These are phyloP conservation scores for Bombus pascuorum DNA, from an alignment of 1,140 invertebrate species.

Conservation along the genomic window DNA sequence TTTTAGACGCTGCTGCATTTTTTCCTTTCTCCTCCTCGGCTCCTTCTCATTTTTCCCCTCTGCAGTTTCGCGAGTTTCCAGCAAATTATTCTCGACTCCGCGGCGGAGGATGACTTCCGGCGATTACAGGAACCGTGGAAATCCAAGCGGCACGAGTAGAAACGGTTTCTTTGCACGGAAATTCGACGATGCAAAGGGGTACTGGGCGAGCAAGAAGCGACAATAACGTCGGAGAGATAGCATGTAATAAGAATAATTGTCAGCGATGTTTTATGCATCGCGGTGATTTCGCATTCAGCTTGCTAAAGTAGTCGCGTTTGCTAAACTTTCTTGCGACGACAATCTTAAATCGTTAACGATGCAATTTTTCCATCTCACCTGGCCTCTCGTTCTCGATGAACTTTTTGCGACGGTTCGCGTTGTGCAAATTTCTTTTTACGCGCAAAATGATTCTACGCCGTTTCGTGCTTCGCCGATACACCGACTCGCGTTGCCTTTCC, in stretches of 20 bases:
- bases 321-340: slow-evolving; percentile 9
- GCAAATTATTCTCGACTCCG: not conserved
- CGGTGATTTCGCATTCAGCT: slow-evolving; percentile 23
- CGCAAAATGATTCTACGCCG: not conserved
- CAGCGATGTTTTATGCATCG: slow-evolving; percentile 30
- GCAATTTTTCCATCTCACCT: not conserved
- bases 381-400: not conserved
- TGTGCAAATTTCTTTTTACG: slow-evolving; percentile 10
- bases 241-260: slow-evolving; percentile 39
- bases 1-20: not conserved
- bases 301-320: not conserved
- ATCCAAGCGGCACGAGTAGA: not conserved
- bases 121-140: not conserved
- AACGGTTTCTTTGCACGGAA: not conserved
- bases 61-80: not conserved
- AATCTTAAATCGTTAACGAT: slow-evolving; percentile 16
- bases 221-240: slow-evolving; percentile 9
- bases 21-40: not conserved
- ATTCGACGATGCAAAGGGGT: not conserved
- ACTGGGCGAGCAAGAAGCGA: not conserved
- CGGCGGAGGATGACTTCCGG: not conserved
- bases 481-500: not conserved
- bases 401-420: not conserved
- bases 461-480: not conserved
- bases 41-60: not conserved